phyloP scores from a whole-genome alignment of 2,888 invertebrate species.

The Daptonema setosum region DNA sequence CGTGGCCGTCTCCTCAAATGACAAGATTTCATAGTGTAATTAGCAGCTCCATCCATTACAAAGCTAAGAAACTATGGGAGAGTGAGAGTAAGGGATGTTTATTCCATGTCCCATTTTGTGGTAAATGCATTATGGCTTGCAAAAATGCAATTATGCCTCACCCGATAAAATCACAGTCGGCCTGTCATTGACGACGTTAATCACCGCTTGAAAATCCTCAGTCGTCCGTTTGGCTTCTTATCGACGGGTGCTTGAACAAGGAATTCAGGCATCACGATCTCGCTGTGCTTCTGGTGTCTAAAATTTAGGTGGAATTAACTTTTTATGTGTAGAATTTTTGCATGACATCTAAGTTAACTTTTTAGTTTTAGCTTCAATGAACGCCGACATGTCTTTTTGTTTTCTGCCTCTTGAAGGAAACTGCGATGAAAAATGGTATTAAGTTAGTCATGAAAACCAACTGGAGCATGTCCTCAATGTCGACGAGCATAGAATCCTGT shows the following conservation, averaged over 20 bases:
- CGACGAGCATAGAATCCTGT: constrained; percentile 84
- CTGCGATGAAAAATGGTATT: background rate
- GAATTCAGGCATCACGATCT: background rate
- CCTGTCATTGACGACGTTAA: too few species aligned
- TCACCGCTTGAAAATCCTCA: background rate
- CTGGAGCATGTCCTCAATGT: constrained; percentile 58
- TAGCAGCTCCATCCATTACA: too few species aligned
- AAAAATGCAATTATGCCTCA: too few species aligned
- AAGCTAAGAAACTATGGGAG: too few species aligned
- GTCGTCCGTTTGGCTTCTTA: background rate
- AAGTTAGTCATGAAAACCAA: background rate
- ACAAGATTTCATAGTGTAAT: too few species aligned
- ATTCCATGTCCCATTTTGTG: too few species aligned
- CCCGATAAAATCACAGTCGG: too few species aligned
- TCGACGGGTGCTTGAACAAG: background rate
- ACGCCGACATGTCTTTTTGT: too few species aligned
- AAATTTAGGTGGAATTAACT: background rate
- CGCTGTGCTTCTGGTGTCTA: background rate
- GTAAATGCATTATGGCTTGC: too few species aligned
- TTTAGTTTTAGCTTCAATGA: background rate
- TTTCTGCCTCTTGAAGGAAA: too few species aligned
- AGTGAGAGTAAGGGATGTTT: too few species aligned
- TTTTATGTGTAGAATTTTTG: background rate
- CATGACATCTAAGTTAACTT: background rate
- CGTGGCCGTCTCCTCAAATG: too few species aligned